phyloP scores from a whole-genome alignment of 2,113 vertebrate species.

The Anguilla rostrata region DNA sequence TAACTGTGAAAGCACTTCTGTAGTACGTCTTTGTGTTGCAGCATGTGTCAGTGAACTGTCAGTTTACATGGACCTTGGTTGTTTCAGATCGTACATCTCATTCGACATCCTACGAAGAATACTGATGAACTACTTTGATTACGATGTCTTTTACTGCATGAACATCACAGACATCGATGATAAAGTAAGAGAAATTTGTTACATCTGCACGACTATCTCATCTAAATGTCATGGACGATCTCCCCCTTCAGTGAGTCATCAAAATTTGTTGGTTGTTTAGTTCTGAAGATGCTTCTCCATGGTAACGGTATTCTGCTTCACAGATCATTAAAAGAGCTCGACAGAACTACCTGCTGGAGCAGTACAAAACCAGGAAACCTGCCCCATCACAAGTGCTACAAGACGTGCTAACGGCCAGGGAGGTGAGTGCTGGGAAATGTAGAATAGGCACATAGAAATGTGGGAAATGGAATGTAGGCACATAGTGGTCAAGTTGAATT shows the following conservation, averaged over 20 bases:
- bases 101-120: constrained; percentile 91
- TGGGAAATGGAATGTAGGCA: no score
- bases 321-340: constrained; percentile 94
- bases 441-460: neutral
- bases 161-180: constrained; percentile 99
- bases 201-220: neutral
- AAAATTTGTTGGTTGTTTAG: constrained; percentile 1
- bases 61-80: neutral
- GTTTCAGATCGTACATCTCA: constrained; percentile 92
- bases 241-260: neutral
- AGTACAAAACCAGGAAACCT: constrained; percentile 74
- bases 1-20: neutral
- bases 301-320: constrained; percentile 26
- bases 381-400: constrained; percentile 72
- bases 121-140: constrained; percentile 89
- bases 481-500: no score
- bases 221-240: neutral
- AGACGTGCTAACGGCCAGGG: constrained; percentile 77
- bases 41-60: neutral
- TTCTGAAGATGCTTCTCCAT: constrained; percentile 7
- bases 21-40: neutral
- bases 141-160: constrained; percentile 91
- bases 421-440: constrained; percentile 61
- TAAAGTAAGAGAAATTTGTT: constrained; percentile 73
- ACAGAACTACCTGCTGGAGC: constrained; percentile 85